Conservation (phyloP, 2,797 vertebrate genomes). For the Eulemur coronatus region DNA sequence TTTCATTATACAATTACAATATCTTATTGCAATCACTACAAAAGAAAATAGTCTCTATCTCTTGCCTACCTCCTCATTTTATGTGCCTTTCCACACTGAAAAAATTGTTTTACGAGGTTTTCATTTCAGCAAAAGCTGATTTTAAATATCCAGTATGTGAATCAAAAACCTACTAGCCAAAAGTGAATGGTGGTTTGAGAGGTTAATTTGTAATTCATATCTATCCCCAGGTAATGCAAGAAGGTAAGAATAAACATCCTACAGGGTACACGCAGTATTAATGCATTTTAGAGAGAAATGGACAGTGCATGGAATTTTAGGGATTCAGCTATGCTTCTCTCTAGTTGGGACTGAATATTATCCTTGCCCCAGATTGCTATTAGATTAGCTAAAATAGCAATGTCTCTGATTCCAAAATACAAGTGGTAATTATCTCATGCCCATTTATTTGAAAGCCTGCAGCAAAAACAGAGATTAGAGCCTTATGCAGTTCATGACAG, state of each 20-base stretch:
- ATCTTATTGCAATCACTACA: neutral
- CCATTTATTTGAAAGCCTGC: conserved; percentile 35
- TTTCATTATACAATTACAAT: neutral
- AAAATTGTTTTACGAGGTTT: conserved; percentile 11
- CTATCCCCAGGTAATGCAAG: neutral
- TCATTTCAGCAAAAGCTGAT: conserved; percentile 12
- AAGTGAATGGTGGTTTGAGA: neutral
- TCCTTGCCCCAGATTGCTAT: neutral
- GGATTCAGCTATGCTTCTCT: neutral
- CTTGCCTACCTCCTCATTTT: neutral
- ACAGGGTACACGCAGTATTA: neutral
- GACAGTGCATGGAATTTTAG: neutral
- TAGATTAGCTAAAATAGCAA: neutral
- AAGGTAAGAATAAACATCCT: neutral
- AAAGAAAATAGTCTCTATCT: neutral
- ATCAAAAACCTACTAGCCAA: conserved; percentile 12
- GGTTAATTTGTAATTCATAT: conserved; percentile 8
- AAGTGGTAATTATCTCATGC: neutral
- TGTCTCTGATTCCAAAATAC: neutral
- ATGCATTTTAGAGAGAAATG: conserved; percentile 36
- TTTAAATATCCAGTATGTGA: conserved; percentile 27
- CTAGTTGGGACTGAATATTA: neutral
- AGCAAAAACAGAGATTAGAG: conserved; percentile 23
- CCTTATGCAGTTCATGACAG: neutral
- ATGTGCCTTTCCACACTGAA: neutral